Evolutionary conservation across 2,888 invertebrate genomes (phyloP), one percentile per base, ranked within the genome.

Genomic region (Caenorhabditis virilis): DNA sequence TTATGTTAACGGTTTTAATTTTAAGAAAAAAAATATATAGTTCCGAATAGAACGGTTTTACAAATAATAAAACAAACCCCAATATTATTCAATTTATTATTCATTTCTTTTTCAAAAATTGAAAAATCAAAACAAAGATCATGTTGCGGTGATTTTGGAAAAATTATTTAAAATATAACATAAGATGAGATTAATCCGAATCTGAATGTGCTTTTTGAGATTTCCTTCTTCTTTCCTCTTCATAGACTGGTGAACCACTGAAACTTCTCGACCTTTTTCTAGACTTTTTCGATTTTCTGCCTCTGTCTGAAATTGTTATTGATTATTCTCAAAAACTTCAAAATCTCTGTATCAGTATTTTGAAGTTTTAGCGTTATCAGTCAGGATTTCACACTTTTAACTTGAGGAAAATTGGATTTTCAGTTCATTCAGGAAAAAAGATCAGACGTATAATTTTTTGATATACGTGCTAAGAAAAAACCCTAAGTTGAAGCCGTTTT

Each of bases 201-300:
- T 30, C 30, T 13, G 30, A n/a, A n/a, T 54, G 15, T 42, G 30
- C 30, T 9, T 30, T 30, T 30, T 13, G 7, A 30, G 13, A 47
- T 33, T 57, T 42, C 38, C 49, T 53, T 1, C 54, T 47, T 42
- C 58, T 63, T 26, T 63, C 63, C 1, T 39, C 39, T 13, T 58
- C 51, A 39, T 59, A 55, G 30, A 60, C 56, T 23, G 52, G 50
- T 11, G 63, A 53, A 3, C 46, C 48, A n/a, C 35, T 27, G 15
- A 26, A 22, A 1, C 58, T 27, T 1, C 46, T 46, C 26, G 67
- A 67, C n/a, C 66, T 53, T 26, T 60, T 67, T 22, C 66, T 43
- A 0, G 60, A 54, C 20, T 63, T 68, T 25, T 63, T 59, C 27
- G 54, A 50, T 42, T 63, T 63, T 27, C 33, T 53, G 13, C 39